These are phyloP conservation scores for Macrophya annulata DNA, from an alignment of 2,888 invertebrate species.

Conservation along the genomic window DNA sequence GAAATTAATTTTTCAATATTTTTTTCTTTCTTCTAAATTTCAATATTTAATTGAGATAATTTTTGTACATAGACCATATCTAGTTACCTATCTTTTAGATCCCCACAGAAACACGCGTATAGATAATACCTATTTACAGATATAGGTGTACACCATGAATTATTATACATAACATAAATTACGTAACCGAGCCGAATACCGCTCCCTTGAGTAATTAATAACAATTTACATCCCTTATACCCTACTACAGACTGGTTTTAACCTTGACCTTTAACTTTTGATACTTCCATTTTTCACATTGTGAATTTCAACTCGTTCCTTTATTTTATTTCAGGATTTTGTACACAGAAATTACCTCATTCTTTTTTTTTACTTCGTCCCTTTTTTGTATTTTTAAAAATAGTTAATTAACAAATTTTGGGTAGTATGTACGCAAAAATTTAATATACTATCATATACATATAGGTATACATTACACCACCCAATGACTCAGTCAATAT, in stretches of 20 bases:
- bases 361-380: background rate
- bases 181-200: background rate
- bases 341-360: background rate
- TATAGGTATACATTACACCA: background rate
- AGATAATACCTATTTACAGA: background rate
- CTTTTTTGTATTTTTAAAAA: background rate
- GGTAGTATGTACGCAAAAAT: background rate
- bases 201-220: constrained; percentile 46
- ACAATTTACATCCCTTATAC: constrained; percentile 26
- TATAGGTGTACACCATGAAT: constrained; percentile 6
- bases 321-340: background rate
- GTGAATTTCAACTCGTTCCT: background rate
- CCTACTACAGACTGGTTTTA: constrained; percentile 2
- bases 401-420: too few relatives aligned
- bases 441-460: too few relatives aligned
- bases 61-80: background rate
- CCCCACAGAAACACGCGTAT: background rate
- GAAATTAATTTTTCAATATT: background rate
- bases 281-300: background rate
- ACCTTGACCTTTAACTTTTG: constrained; percentile 34
- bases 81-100: too few relatives aligned
- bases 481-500: background rate
- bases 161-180: constrained; percentile 1
- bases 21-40: background rate
- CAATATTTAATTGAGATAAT: background rate